These are phyloP conservation scores for rat (Rattus norvegicus) DNA, from an alignment of 2,113 vertebrate genomes.

Conservation along the genomic window GRCr8 NC_086022.1:182580001-182580500, in stretches of 20 bases:
- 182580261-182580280: slow-evolving; percentile 59
- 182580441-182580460: slow-evolving; percentile 84
- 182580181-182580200: slow-evolving; percentile 12
- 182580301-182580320: slow-evolving; percentile 84
- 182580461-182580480: slow-evolving; percentile 63
- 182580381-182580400: slow-evolving; percentile 81
- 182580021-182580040: no score
- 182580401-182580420: slow-evolving; percentile 54
- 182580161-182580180: background rate
- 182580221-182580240: slow-evolving; percentile 60
- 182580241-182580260: slow-evolving; percentile 73
- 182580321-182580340: slow-evolving; percentile 83
- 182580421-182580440: slow-evolving; percentile 37
- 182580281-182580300: slow-evolving; percentile 79
- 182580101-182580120: background rate
- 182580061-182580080: slow-evolving; percentile 50
- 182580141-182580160: background rate
- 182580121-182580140: background rate
- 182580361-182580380: slow-evolving; percentile 86
- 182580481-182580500: background rate
- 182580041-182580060: background rate
- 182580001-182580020: no score
- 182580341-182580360: slow-evolving; percentile 78
- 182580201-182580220: slow-evolving; percentile 47
- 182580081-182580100: slow-evolving; percentile 44